These are phyloP conservation scores for Lottia gigantea DNA, from an alignment of 2,888 invertebrate species.

Conservation along the genomic window DNA sequence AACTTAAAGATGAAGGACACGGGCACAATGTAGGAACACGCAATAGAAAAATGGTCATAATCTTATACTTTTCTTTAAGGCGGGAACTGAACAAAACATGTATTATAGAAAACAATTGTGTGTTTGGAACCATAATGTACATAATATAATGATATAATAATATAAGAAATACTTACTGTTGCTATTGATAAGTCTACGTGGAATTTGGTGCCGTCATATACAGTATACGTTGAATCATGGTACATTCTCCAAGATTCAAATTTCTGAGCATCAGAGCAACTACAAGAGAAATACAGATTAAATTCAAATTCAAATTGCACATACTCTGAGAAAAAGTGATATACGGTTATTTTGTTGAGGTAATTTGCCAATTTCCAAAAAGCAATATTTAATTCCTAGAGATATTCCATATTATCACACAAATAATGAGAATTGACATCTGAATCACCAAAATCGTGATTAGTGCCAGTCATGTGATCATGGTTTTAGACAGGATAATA, in stretches of 20 bases:
- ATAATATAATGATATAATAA: background rate
- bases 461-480: background rate
- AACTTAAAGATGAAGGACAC: too few relatives aligned
- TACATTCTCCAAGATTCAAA: slow-evolving; percentile 25
- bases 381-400: too few relatives aligned
- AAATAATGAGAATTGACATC: too few relatives aligned
- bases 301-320: background rate
- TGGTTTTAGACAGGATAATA: too few relatives aligned
- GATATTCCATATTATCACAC: too few relatives aligned
- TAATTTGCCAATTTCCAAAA: too few relatives aligned
- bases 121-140: too few relatives aligned
- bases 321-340: background rate
- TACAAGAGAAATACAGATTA: slow-evolving; percentile 13
- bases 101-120: too few relatives aligned
- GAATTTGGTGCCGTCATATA: slow-evolving; percentile 32
- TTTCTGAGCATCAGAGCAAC: slow-evolving; percentile 33
- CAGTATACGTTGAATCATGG: background rate
- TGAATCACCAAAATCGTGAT: too few relatives aligned
- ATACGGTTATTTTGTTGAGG: background rate
- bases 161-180: slow-evolving; percentile 29
- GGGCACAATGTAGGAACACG: background rate
- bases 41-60: too few relatives aligned
- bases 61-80: too few relatives aligned
- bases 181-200: slow-evolving; percentile 32
- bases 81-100: too few relatives aligned